phyloP scores from a whole-genome alignment of 2,888 invertebrate genomes.

The Phaedon cochleariae region DNA sequence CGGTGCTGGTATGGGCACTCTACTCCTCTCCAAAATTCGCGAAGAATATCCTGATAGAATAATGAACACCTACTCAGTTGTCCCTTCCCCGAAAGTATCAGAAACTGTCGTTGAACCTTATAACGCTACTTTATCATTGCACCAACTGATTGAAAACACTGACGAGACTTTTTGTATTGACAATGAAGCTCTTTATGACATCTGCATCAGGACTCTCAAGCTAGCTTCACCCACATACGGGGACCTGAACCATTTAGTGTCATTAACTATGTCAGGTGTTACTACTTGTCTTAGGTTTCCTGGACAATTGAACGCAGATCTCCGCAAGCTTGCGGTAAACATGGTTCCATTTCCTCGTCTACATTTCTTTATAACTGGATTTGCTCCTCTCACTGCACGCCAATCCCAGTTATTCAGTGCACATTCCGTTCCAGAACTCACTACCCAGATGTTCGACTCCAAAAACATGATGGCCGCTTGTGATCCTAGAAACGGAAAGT shows the following conservation, averaged over 20 bases:
- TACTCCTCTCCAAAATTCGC: constrained; percentile 87
- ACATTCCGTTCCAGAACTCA: constrained; percentile 77
- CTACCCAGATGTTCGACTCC: constrained; percentile 81
- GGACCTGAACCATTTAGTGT: constrained; percentile 88
- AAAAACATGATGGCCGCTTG: constrained; percentile 84
- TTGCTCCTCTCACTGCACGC: constrained; percentile 90
- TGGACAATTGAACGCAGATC: constrained; percentile 92
- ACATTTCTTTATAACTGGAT: constrained; percentile 97
- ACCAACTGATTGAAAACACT: constrained; percentile 88
- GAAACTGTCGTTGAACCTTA: constrained; percentile 85
- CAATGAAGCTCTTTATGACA: constrained; percentile 81
- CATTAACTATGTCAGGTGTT: constrained; percentile 86
- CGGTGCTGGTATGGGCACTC: constrained; percentile 80
- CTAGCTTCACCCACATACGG: constrained; percentile 87
- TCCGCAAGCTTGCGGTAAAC: constrained; percentile 91
- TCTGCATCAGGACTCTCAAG: constrained; percentile 90
- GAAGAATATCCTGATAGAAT: constrained; percentile 92
- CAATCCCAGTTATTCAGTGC: constrained; percentile 82
- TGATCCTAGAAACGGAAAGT: constrained; percentile 75
- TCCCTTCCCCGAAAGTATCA: constrained; percentile 81
- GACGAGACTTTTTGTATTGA: constrained; percentile 91
- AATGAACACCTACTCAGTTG: constrained; percentile 85
- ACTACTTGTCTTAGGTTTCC: constrained; percentile 88
- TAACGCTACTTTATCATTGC: constrained; percentile 87
- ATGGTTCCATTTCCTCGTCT: constrained; percentile 98